Conservation (phyloP, 2,113 vertebrate genomes). For the Chaetodon trifascialis region DNA sequence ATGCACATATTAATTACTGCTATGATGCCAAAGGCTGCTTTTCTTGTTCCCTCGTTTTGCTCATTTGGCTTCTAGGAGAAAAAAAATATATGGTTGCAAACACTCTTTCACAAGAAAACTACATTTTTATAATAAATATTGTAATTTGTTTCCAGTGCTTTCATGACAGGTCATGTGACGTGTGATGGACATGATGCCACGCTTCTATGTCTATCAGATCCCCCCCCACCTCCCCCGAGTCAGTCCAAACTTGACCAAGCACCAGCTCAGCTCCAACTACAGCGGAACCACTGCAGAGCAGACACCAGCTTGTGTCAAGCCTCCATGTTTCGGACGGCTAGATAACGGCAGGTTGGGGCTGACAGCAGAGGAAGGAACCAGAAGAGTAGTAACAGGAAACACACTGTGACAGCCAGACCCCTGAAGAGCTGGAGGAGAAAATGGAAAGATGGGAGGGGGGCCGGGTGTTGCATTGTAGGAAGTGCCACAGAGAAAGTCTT, state of each 20-base stretch:
- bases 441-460: slow-evolving; percentile 29
- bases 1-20: background rate
- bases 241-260: slow-evolving; percentile 23
- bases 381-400: slow-evolving; percentile 62
- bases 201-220: background rate
- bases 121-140: background rate
- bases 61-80: background rate
- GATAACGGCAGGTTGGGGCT: slow-evolving; percentile 50
- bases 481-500: slow-evolving; percentile 48
- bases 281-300: slow-evolving; percentile 39
- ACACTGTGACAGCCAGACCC: slow-evolving; percentile 66
- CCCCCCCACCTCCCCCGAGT: background rate
- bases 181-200: background rate
- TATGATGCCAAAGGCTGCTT: background rate
- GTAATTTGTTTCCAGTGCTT: background rate
- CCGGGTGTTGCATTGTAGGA: slow-evolving; percentile 24
- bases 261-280: slow-evolving; percentile 17
- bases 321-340: slow-evolving; percentile 51
- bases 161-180: slow-evolving; percentile 2
- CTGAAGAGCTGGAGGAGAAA: slow-evolving; percentile 51
- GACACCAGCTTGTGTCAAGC: slow-evolving; percentile 39
- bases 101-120: background rate
- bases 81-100: too few species aligned
- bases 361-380: slow-evolving; percentile 55
- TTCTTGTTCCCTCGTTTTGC: background rate